Base-by-base conservation (phyloP, 2,888 invertebrate genomes). In the Parnassius apollo region DNA sequence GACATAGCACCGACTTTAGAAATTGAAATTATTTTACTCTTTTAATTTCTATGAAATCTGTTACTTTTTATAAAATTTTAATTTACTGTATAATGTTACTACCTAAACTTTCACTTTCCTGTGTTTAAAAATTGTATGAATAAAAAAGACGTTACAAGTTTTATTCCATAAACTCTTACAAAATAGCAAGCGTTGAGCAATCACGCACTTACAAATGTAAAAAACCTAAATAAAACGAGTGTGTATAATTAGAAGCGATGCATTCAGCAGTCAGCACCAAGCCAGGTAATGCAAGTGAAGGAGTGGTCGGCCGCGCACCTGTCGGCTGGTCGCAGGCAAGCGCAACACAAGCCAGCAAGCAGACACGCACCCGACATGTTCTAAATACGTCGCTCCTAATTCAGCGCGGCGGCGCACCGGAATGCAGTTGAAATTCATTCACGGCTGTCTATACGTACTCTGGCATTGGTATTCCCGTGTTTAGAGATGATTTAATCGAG, bases 351-450 rank as follows among this genome's bases (percentile, higher is more conserved):
- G 42, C 35, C n/a, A n/a, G n/a, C n/a, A 18, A 9, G 49, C 49
- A 12, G 13, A 59, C 22, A 61, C 57, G 25, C 56, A 57, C 22
- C n/a, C n/a, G 42, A 57, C 11, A 51, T 53, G 57, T 62, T 62
- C 62, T 62, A 62, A 57, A 62, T 62, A 53, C 53, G 49, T 62
- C 52, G 57, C 57, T 18, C 25, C 18, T 49, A 42, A 55, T 51
- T 22, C 42, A 25, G 12, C 51, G 49, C 56, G 35, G 51, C 46
- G 56, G 44, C 61, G 18, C 52, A 44, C 18, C 9, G 57, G 62
- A 57, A 62, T 62, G 62, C 62, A 25, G 42, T 49, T 46, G 10
- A 22, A 25, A 42, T 55, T 55, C 60, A 61, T 55, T 61, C 60
- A 61, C 44, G 35, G 46, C 54, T 18, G 42, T 13, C 25, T 25